Conservation (phyloP, 2,888 invertebrate species). For the Labia minor region DNA sequence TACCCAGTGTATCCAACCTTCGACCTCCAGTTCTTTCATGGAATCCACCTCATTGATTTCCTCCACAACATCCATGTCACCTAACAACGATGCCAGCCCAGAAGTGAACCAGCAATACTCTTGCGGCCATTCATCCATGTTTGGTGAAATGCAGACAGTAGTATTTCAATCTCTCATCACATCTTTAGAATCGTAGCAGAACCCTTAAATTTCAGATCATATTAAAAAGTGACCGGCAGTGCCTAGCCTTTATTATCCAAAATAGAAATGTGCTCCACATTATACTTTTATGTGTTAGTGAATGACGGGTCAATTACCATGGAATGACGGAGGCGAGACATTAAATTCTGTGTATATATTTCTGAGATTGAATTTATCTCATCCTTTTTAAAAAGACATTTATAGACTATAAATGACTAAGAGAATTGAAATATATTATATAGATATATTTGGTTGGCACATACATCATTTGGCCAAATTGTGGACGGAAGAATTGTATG, state of each 20-base stretch:
- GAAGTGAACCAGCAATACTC: conserved; percentile 29
- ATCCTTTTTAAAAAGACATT: not conserved
- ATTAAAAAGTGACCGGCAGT: not conserved
- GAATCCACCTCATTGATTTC: conserved; percentile 15
- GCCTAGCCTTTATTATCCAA: not conserved
- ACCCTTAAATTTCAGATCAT: not conserved
- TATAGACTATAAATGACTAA: not conserved
- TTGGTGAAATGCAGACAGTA: conserved; percentile 48
- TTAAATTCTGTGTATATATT: not conserved
- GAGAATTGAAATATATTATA: not conserved
- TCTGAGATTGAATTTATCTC: not conserved
- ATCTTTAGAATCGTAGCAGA: conserved; percentile 43
- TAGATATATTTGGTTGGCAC: not conserved
- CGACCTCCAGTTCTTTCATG: not conserved
- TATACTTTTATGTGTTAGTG: not conserved
- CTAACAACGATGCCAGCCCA: conserved; percentile 15
- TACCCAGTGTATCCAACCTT: not conserved
- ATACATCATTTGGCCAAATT: not conserved
- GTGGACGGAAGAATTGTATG: conserved; percentile 2
- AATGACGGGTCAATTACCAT: not conserved
- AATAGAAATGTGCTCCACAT: too few species aligned
- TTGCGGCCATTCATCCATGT: conserved; percentile 55
- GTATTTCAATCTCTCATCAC: conserved; percentile 49
- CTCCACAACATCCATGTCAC: not conserved
- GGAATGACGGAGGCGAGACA: not conserved